Evolutionary conservation across 2,888 invertebrate genomes (phyloP), one percentile per base, ranked within the genome.

Genomic region (Tachystola acroxantha): DNA sequence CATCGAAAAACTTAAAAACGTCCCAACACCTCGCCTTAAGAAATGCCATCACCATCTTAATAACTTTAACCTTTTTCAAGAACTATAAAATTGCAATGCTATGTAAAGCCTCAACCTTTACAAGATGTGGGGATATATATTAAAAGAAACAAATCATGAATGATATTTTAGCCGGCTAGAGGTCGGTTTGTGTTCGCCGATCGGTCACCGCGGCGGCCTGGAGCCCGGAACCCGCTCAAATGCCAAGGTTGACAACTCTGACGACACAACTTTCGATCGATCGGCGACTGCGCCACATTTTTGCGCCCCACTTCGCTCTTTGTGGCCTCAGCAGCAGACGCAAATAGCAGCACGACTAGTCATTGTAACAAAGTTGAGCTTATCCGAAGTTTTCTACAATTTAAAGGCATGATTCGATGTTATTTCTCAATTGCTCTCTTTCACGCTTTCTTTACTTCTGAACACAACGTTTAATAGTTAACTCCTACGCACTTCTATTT

Each of bases 241-340:
- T 86, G 86, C 85, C 86, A 86, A 86, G 86, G 86, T 77, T 86
- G 85, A 73, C 86, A 72, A 85, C 77, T 84, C 72, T 79, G 80
- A 81, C 84, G 81, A 80, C 82, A 27, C 76, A 78, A 85, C 84
- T 86, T 86, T 86, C 86, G 74, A 81, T 75, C 68, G 56, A 70
- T 70, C 68, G 70, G 61, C 66, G 69, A 62, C 66, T 69, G 73
- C 69, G 80, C 81, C 67, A 79, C 80, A 84, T 81, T 80, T 79
- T 80, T 80, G 77, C 77, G 77, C 76, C 75, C 78, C 71, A 78
- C 76, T 77, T 75, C 27, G 35, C 29, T 39, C 26, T 13, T 12
- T 37, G 38, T 40, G 46, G 47, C 38, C 50, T 53, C 46, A 40
- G 40, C 30, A 33, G 11, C 31, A 34, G 30, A 36, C 28, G 26